A percentile compares a stretch with the other conserved stretches of the same genome.
Conservation (phyloP, 2,113 vertebrate genomes). For the Meles meles region DNA sequence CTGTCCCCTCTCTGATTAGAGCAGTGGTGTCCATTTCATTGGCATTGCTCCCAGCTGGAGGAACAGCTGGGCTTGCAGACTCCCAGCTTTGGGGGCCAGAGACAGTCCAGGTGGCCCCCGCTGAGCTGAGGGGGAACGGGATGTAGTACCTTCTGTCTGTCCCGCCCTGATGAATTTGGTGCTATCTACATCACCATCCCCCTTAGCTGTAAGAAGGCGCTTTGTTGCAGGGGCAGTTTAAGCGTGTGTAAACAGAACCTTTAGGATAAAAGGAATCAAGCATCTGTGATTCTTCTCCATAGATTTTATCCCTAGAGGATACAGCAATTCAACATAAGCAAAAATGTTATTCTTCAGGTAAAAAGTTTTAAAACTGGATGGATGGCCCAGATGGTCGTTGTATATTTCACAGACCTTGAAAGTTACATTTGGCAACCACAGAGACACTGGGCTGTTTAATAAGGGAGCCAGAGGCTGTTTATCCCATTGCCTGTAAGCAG, state of each 20-base stretch:
- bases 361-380: neutral
- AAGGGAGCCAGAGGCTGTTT: neutral
- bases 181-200: neutral
- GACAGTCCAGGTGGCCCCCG: too few relatives aligned
- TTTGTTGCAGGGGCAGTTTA: neutral
- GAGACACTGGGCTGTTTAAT: neutral
- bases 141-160: too few relatives aligned
- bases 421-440: too few relatives aligned
- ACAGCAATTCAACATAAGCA: neutral
- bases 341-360: neutral
- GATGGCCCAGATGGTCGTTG: neutral
- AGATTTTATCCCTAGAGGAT: neutral
- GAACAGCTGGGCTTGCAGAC: conserved; percentile 52
- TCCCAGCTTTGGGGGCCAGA: neutral
- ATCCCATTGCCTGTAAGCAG: accelerated
- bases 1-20: conserved; percentile 18
- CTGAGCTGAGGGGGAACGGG: neutral
- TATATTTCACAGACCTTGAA: neutral
- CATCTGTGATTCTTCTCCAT: neutral
- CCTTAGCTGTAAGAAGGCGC: neutral
- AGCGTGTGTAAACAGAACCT: neutral
- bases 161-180: neutral
- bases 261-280: neutral
- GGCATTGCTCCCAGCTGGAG: conserved; percentile 14
- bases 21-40: neutral